A percentile compares a stretch with the other conserved stretches of the same genome.
phyloP scores from a whole-genome alignment of 2,113 vertebrate species.

The Sebastes fasciatus region DNA sequence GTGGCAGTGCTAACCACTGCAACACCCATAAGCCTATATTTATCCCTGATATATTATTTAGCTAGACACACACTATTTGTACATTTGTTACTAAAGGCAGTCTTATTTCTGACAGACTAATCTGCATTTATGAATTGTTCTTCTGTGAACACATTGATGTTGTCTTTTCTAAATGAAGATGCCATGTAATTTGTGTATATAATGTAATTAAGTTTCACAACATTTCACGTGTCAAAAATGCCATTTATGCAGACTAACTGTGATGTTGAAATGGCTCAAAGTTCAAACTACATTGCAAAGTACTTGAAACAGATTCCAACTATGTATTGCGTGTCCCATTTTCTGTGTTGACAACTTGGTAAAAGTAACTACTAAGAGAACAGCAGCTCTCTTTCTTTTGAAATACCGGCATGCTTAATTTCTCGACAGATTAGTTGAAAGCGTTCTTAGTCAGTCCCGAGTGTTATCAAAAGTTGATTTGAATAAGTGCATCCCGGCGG shows the following conservation, averaged over 20 bases:
- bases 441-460: not conserved
- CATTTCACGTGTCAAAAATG: not conserved
- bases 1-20: no score
- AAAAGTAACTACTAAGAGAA: not conserved
- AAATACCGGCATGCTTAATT: not conserved
- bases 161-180: not conserved
- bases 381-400: not conserved
- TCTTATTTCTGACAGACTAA: not conserved
- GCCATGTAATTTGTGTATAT: no score
- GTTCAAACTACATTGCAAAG: not conserved
- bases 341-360: not conserved
- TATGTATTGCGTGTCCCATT: not conserved
- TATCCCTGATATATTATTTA: not conserved
- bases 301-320: not conserved
- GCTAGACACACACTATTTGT: not conserved
- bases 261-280: not conserved
- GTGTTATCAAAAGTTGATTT: conserved; percentile 49
- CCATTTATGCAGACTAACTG: no score
- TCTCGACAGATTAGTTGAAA: conserved; percentile 9
- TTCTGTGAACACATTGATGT: not conserved
- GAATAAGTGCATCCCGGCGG: conserved; percentile 33
- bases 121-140: not conserved
- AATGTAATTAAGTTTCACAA: not conserved
- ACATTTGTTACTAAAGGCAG: not conserved
- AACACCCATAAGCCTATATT: not conserved